Percentiles rank a stretch among this genome's conserved stretches.
phyloP scores from a whole-genome alignment of 2,888 invertebrate genomes.

The Melinaea menophilus region DNA sequence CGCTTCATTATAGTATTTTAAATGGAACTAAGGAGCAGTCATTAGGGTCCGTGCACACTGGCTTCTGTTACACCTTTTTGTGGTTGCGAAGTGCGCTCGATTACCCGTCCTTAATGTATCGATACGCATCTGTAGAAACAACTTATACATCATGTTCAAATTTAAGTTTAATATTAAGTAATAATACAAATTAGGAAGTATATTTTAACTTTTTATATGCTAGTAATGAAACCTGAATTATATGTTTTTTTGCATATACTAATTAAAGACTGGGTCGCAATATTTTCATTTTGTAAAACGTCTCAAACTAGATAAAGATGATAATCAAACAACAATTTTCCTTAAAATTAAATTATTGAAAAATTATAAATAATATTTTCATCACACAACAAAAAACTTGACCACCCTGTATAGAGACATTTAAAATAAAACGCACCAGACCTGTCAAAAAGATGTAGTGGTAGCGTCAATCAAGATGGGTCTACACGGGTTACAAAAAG shows the following conservation, averaged over 20 bases:
- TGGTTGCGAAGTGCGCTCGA: conserved; percentile 51
- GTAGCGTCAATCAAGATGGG: conserved; percentile 65
- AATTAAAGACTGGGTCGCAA: too few species aligned
- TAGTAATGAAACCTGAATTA: too few species aligned
- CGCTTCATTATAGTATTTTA: conserved; percentile 44
- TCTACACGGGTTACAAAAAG: conserved; percentile 57
- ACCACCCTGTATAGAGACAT: conserved; percentile 49
- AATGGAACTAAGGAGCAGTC: conserved; percentile 64
- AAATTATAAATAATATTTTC: neutral
- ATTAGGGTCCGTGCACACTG: conserved; percentile 58
- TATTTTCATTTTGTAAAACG: too few species aligned
- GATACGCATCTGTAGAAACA: conserved; percentile 57
- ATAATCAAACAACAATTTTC: too few species aligned
- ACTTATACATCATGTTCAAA: conserved; percentile 47
- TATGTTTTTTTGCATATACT: too few species aligned
- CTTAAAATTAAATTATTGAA: too few species aligned
- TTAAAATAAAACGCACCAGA: conserved; percentile 59
- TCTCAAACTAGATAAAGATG: too few species aligned
- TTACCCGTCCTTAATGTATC: conserved; percentile 64
- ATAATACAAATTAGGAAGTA: too few species aligned
- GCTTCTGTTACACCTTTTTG: conserved; percentile 76
- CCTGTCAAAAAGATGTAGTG: conserved; percentile 74
- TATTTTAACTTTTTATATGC: too few species aligned
- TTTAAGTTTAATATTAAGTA: neutral
- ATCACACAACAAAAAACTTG: neutral